phyloP scores from a whole-genome alignment of 2,888 invertebrate genomes.

The Sinopyrophorus schimmeli region DNA sequence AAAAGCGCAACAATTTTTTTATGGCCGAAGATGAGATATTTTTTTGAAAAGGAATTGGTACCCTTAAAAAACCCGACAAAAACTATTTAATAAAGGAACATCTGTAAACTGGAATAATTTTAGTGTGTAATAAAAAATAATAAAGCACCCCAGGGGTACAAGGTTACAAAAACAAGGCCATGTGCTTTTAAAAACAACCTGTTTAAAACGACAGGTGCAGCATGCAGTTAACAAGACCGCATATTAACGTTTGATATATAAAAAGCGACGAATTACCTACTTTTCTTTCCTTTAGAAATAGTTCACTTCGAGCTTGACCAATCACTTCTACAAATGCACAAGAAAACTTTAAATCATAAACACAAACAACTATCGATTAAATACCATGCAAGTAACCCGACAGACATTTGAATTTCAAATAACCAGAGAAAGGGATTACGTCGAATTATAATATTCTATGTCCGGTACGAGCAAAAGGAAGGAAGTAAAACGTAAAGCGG shows the following conservation, averaged over 20 bases:
- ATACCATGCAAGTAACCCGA: constrained; percentile 7
- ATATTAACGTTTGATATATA: constrained; percentile 6
- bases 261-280: too few species aligned
- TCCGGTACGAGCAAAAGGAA: constrained; percentile 15
- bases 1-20: too few species aligned
- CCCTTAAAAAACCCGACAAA: too few species aligned
- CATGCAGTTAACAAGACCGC: constrained; percentile 3
- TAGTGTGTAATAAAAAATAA: too few species aligned
- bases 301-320: too few species aligned
- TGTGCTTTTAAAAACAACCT: constrained; percentile 21
- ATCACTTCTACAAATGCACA: too few species aligned
- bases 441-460: constrained; percentile 14
- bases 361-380: constrained; percentile 14
- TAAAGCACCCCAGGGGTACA: constrained; percentile 22
- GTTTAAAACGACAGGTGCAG: constrained; percentile 25
- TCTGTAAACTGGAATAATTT: too few species aligned
- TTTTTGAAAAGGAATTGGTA: too few species aligned
- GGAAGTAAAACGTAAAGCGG: constrained; percentile 11
- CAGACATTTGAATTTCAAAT: constrained; percentile 29
- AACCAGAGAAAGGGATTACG: constrained; percentile 4
- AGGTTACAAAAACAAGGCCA: constrained; percentile 24
- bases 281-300: too few species aligned
- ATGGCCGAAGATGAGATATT: too few species aligned
- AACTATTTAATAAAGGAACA: too few species aligned
- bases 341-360: too few species aligned